These are phyloP conservation scores for Pardosa pseudoannulata DNA, from an alignment of 2,888 invertebrate species.

Conservation along the genomic window DNA sequence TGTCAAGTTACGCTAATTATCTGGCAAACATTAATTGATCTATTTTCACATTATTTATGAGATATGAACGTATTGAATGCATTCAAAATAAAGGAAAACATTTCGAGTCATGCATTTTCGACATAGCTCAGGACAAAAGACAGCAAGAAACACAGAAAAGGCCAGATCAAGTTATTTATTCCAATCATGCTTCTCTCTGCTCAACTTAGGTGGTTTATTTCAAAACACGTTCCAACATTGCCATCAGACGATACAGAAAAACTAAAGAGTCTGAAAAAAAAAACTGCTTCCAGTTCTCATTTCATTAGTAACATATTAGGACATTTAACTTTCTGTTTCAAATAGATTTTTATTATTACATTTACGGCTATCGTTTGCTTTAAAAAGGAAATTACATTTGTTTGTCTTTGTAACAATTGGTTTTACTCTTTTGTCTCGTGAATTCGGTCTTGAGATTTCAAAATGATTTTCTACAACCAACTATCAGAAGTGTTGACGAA, in stretches of 20 bases:
- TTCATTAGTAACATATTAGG: no score
- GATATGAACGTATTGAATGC: not conserved
- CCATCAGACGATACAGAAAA: not conserved
- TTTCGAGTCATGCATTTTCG: not conserved
- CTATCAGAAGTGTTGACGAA: no score
- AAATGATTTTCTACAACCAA: no score
- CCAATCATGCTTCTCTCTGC: not conserved
- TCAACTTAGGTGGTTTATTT: not conserved
- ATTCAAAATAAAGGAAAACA: not conserved
- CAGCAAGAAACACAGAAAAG: not conserved
- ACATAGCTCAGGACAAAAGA: not conserved
- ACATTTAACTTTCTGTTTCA: not conserved
- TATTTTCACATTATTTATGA: not conserved
- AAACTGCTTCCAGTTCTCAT: not conserved
- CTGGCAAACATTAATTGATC: not conserved
- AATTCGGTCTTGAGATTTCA: no score
- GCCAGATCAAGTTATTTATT: not conserved
- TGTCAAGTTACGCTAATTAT: constrained; percentile 3
- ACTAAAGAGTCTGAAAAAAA: not conserved
- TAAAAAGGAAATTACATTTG: no score
- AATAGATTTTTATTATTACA: not conserved
- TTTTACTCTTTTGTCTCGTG: no score
- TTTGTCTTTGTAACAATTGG: no score
- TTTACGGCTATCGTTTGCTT: not conserved
- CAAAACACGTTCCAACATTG: not conserved